Conservation (phyloP, 2,113 vertebrate species). For the Ciconia boyciana region DNA sequence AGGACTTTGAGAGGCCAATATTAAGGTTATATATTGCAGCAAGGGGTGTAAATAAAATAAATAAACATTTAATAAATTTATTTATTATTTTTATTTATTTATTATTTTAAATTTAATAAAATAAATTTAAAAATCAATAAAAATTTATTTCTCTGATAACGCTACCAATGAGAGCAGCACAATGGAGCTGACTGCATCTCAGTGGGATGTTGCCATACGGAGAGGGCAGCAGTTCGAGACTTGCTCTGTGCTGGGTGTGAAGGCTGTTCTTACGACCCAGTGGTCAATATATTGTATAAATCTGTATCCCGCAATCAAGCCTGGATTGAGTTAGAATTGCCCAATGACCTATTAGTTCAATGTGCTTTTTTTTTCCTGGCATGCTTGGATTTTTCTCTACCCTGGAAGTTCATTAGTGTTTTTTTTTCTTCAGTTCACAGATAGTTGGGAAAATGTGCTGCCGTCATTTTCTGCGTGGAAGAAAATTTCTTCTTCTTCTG, state of each 20-base stretch:
- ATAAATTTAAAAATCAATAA: too few species aligned
- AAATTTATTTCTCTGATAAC: not conserved
- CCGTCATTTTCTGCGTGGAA: not conserved
- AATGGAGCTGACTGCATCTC: not conserved
- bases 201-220: rapidly evolving
- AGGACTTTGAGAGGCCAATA: not conserved
- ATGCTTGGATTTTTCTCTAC: not conserved
- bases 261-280: not conserved
- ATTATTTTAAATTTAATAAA: too few species aligned
- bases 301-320: not conserved
- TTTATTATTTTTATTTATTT: too few species aligned
- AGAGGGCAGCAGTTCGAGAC: not conserved
- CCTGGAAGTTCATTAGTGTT: not conserved
- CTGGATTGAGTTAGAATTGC: conserved; percentile 7
- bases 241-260: not conserved
- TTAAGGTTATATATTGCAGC: not conserved
- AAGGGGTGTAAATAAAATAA: not conserved
- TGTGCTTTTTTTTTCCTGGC: not conserved
- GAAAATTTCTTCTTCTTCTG: not conserved
- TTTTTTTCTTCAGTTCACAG: not conserved
- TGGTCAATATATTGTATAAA: not conserved
- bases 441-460: not conserved
- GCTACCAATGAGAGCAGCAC: not conserved
- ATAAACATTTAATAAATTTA: too few species aligned
- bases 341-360: conserved; percentile 2